Evolutionary conservation across 92 coral and sea anemone genomes (phyloP).

Genomic region (Parazoanthus swiftii): DNA sequence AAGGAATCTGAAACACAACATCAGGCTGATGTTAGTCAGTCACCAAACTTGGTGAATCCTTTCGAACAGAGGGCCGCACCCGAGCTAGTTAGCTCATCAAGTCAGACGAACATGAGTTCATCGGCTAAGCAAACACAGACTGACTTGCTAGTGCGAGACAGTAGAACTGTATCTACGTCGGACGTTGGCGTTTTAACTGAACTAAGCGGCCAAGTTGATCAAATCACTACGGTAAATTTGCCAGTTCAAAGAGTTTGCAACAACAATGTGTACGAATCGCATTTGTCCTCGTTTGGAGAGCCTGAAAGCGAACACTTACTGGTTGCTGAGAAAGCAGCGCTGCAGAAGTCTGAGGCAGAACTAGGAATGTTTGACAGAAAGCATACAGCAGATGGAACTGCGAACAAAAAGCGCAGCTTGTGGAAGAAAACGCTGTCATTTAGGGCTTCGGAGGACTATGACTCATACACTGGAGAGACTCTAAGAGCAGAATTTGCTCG

Average conservation of each 20-base stretch:
- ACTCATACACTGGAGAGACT: constrained; percentile 32
- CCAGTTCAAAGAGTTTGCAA: not conserved
- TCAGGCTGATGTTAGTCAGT: not conserved
- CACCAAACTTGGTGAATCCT: constrained; percentile 41
- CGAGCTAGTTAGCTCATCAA: constrained; percentile 4
- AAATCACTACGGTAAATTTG: not conserved
- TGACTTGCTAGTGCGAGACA: not conserved
- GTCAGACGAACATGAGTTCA: constrained; percentile 18
- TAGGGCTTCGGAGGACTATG: constrained; percentile 35
- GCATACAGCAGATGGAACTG: constrained; percentile 3
- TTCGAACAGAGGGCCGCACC: constrained; percentile 22
- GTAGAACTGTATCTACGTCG: constrained; percentile 12
- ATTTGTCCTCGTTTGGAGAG: constrained; percentile 9
- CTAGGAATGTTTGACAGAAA: not conserved
- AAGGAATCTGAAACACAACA: constrained; percentile 3
- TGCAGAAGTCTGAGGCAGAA: constrained; percentile 19
- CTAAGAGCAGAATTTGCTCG: constrained; percentile 39
- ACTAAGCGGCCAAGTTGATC: not conserved
- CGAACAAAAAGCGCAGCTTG: constrained; percentile 18
- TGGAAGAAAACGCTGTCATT: constrained; percentile 40
- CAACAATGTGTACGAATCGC: not conserved
- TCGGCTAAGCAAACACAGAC: constrained; percentile 27
- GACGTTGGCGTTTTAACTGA: constrained; percentile 30
- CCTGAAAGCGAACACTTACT: not conserved
- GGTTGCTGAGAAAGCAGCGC: not conserved